Conservation (phyloP, 1,140 invertebrate species). For the Anadara kagoshimensis region DNA sequence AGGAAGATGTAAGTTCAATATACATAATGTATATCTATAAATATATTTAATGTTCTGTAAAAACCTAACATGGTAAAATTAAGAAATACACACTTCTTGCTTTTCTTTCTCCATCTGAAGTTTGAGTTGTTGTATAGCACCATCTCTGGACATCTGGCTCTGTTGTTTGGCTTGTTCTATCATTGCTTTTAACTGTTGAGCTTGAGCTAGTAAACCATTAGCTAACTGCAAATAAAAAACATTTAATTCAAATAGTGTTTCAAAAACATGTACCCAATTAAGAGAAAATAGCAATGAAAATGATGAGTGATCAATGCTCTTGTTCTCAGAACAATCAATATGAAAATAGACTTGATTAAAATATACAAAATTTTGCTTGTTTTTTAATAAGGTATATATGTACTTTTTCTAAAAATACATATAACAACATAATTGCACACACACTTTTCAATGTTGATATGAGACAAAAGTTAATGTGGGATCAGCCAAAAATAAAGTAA, state of each 20-base stretch:
- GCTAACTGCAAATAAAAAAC: constrained; percentile 65
- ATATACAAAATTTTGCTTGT: no score
- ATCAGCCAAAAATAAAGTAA: no score
- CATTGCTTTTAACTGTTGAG: constrained; percentile 71
- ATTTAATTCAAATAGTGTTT: not conserved
- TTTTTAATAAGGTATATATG: no score
- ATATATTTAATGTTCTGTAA: not conserved
- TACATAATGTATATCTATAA: not conserved
- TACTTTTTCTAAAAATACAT: no score
- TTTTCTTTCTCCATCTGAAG: constrained; percentile 79
- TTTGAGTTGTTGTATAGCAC: constrained; percentile 66
- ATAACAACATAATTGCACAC: no score
- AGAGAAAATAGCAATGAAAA: not conserved
- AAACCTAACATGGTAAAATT: not conserved
- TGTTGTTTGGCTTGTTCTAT: constrained; percentile 72
- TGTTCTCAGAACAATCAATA: no score
- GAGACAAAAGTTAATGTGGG: no score
- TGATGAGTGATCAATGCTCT: no score
- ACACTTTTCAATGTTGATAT: no score
- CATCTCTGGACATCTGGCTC: constrained; percentile 65
- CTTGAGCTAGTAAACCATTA: constrained; percentile 71
- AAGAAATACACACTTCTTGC: constrained; percentile 72
- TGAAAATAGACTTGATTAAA: no score
- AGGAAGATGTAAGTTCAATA: no score
- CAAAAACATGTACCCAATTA: not conserved